A percentile compares a stretch with the other conserved stretches of the same genome.
These are phyloP conservation scores for Anabas testudineus DNA, from an alignment of 2,797 vertebrate species.

Conservation along the genomic window DNA sequence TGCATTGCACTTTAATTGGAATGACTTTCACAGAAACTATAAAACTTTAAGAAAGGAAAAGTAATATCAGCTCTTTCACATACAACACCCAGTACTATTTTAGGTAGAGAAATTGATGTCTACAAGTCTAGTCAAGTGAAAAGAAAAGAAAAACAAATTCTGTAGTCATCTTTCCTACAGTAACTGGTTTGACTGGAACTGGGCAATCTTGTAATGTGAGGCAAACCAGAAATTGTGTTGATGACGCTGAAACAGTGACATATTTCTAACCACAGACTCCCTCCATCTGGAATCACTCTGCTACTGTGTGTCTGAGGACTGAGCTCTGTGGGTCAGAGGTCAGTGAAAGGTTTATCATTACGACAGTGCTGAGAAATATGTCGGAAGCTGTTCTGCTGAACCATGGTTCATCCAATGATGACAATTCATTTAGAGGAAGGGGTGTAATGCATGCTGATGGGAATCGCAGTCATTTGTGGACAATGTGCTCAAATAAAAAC, in stretches of 20 bases:
- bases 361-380: slow-evolving; percentile 74
- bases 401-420: slow-evolving; percentile 44
- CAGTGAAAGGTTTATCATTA: slow-evolving; percentile 79
- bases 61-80: slow-evolving; percentile 31
- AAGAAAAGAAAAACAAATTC: no score
- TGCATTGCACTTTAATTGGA: slow-evolving; percentile 54
- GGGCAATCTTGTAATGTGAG: slow-evolving; percentile 26
- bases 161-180: not conserved
- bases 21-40: slow-evolving; percentile 69
- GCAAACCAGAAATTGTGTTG: slow-evolving; percentile 42
- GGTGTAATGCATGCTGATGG: slow-evolving; percentile 44
- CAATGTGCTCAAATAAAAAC: slow-evolving; percentile 26
- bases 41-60: slow-evolving; percentile 49
- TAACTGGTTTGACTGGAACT: slow-evolving; percentile 32
- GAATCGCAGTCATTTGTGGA: slow-evolving; percentile 21
- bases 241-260: slow-evolving; percentile 49
- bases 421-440: slow-evolving; percentile 41
- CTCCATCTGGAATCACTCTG: slow-evolving; percentile 83
- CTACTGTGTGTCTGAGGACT: slow-evolving; percentile 76
- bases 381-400: slow-evolving; percentile 44
- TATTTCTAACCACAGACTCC: slow-evolving; percentile 53
- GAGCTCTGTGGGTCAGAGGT: slow-evolving; percentile 75
- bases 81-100: slow-evolving; percentile 62
- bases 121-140: slow-evolving; percentile 30
- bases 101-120: slow-evolving; percentile 49